phyloP scores from a whole-genome alignment of 1,140 invertebrate genomes.

The Steinernema khuongi region DNA sequence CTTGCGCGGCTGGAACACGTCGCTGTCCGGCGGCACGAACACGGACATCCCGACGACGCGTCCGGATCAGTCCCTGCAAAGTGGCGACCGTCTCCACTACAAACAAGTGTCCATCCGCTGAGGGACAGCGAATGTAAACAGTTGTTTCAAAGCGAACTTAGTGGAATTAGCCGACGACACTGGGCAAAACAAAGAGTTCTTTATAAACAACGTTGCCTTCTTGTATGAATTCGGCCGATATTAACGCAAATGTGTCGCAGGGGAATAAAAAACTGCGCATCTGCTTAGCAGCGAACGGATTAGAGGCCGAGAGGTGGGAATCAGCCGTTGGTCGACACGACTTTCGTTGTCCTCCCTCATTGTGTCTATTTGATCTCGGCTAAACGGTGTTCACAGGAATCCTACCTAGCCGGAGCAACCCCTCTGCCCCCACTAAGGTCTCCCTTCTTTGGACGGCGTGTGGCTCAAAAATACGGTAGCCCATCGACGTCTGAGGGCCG shows the following conservation, averaged over 20 bases:
- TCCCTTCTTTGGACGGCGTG: too few species aligned
- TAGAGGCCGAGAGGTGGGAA: too few species aligned
- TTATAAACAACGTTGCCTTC: background rate
- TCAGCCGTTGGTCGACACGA: background rate
- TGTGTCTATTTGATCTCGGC: background rate
- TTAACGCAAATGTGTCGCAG: background rate
- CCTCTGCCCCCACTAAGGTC: too few species aligned
- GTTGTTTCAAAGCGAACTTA: background rate
- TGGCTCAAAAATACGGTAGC: too few species aligned
- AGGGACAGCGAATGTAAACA: conserved; percentile 13
- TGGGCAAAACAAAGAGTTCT: background rate
- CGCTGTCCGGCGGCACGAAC: conserved; percentile 4
- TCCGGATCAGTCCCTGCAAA: background rate
- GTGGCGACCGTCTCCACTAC: background rate
- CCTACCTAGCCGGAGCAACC: too few species aligned
- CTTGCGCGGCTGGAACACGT: conserved; percentile 4
- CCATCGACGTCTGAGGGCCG: too few species aligned
- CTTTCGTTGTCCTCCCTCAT: background rate
- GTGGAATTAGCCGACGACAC: background rate
- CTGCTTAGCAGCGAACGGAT: too few species aligned
- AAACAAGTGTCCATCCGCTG: background rate
- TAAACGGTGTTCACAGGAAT: too few species aligned
- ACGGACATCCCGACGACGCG: background rate
- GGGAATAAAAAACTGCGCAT: background rate
- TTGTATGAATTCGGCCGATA: background rate